Conservation (phyloP, 2,113 vertebrate genomes). For the Eretmochelys imbricata region DNA sequence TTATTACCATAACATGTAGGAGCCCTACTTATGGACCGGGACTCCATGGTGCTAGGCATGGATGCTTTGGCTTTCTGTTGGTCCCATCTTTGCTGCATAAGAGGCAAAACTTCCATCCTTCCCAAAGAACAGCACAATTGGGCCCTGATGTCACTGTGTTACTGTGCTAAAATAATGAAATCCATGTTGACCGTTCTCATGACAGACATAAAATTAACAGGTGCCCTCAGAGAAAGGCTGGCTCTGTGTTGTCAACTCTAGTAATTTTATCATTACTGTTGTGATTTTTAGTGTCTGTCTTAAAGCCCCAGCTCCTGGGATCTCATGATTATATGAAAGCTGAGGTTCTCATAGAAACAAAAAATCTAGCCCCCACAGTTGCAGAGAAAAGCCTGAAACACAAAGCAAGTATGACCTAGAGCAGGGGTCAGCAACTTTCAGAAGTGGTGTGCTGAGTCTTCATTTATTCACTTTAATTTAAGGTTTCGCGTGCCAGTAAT, state of each 20-base stretch:
- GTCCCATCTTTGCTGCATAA: background rate
- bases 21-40: background rate
- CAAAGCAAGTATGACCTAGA: slow-evolving; percentile 30
- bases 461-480: too few species aligned
- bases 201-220: background rate
- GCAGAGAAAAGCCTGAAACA: slow-evolving; percentile 36
- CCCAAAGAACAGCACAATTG: background rate
- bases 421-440: too few species aligned
- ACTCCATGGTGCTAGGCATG: background rate
- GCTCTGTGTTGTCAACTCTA: background rate
- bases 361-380: slow-evolving; percentile 39
- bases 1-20: background rate
- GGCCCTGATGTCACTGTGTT: background rate
- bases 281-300: background rate
- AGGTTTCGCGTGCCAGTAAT: too few species aligned
- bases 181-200: background rate
- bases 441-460: too few species aligned
- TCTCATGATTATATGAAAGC: slow-evolving; percentile 22
- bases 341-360: background rate
- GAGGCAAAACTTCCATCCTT: fast-evolving
- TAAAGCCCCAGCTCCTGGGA: background rate
- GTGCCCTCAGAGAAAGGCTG: background rate
- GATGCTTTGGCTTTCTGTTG: background rate
- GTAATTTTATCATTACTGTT: background rate
- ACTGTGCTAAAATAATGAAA: fast-evolving